Percentiles rank a stretch among this genome's conserved stretches.
phyloP scores from a whole-genome alignment of 1,140 invertebrate genomes.

The Drosophila busckii region DNA sequence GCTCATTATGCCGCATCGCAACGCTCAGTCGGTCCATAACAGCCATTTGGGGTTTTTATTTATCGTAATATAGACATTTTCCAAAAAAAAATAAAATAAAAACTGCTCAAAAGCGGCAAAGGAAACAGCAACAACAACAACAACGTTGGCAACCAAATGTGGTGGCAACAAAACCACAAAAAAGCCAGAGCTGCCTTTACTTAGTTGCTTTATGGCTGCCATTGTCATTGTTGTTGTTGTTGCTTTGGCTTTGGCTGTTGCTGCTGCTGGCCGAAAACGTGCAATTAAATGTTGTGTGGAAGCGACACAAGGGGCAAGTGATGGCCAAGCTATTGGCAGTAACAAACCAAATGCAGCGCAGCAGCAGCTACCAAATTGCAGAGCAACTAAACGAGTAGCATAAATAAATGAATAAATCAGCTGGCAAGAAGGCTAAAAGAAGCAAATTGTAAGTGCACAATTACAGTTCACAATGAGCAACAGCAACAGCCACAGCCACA shows the following conservation, averaged over 20 bases:
- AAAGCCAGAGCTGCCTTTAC: slow-evolving; percentile 38
- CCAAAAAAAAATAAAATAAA: slow-evolving; percentile 23
- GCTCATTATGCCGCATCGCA: slow-evolving; percentile 14
- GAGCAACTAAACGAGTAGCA: slow-evolving; percentile 26
- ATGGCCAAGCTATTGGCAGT: slow-evolving; percentile 65
- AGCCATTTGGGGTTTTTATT: slow-evolving; percentile 34
- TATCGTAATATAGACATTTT: slow-evolving; percentile 64
- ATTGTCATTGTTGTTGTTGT: slow-evolving; percentile 50
- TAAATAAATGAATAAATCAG: slow-evolving; percentile 5
- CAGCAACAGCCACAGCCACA: too few species aligned
- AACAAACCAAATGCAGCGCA: slow-evolving; percentile 59
- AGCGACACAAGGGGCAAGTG: slow-evolving; percentile 30
- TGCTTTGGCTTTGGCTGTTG: slow-evolving; percentile 30
- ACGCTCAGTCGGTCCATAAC: slow-evolving; percentile 17
- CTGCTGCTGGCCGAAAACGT: slow-evolving; percentile 56
- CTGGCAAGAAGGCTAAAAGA: neutral
- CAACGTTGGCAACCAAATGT: slow-evolving; percentile 23
- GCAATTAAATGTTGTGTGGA: slow-evolving; percentile 58
- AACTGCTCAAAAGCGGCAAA: slow-evolving; percentile 9
- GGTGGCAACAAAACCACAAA: slow-evolving; percentile 17
- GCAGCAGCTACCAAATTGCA: slow-evolving; percentile 32
- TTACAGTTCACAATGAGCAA: slow-evolving; percentile 41
- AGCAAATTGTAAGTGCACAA: slow-evolving; percentile 33
- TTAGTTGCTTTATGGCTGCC: slow-evolving; percentile 60
- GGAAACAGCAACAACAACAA: slow-evolving; percentile 24